These are phyloP conservation scores for Vidua chalybeata DNA, from an alignment of 2,113 vertebrate species.

Conservation along the genomic window DNA sequence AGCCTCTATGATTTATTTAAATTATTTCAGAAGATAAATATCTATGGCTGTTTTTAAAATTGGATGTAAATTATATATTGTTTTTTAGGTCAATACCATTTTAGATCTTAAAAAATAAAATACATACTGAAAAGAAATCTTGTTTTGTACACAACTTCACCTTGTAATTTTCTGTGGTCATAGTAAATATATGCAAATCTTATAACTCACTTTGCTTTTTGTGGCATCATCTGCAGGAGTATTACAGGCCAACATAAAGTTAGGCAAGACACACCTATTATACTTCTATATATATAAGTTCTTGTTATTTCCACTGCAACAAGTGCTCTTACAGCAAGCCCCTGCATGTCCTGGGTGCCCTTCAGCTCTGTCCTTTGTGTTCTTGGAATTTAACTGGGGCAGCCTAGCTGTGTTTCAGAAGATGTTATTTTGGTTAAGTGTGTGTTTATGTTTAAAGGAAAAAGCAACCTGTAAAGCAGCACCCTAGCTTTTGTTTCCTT, in stretches of 20 bases:
- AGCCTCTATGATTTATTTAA: background rate
- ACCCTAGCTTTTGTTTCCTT: background rate
- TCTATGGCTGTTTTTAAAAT: background rate
- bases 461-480: background rate
- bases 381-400: background rate
- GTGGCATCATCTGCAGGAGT: background rate
- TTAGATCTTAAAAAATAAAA: background rate
- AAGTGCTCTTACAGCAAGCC: background rate
- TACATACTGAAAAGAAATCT: rapidly evolving
- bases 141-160: background rate
- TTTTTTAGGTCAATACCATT: background rate
- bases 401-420: background rate
- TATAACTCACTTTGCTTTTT: background rate
- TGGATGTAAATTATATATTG: background rate
- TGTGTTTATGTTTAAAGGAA: background rate
- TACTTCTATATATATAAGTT: background rate
- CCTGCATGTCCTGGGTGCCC: background rate
- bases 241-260: background rate
- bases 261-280: background rate
- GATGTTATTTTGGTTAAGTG: background rate
- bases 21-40: background rate
- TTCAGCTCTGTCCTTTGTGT: background rate
- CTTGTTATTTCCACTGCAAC: background rate
- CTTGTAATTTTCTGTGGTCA: background rate
- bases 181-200: background rate